A percentile compares a stretch with the other conserved stretches of the same genome.
Evolutionary conservation across 1,140 invertebrate genomes (phyloP).

Genomic region (Drosophila funebris): DNA sequence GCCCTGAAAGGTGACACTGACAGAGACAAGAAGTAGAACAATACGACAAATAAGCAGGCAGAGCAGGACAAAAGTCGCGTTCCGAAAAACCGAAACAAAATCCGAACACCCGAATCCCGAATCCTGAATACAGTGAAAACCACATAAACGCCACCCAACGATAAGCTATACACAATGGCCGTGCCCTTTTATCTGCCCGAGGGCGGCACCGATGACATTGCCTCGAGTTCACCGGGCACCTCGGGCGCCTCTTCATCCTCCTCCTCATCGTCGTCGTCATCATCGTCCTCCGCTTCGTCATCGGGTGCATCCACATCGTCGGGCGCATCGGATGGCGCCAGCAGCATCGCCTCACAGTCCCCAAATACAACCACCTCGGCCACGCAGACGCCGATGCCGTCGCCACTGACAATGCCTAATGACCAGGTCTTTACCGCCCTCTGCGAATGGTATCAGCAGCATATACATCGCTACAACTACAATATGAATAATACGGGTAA

Average conservation of each 20-base stretch:
- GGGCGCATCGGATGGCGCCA: constrained; percentile 70
- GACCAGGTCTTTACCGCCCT: constrained; percentile 78
- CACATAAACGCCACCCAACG: constrained; percentile 22
- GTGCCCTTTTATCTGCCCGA: constrained; percentile 83
- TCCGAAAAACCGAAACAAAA: constrained; percentile 16
- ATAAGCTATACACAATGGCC: constrained; percentile 64
- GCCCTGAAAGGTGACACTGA: constrained; percentile 37
- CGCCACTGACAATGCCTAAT: constrained; percentile 60
- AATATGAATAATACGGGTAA: constrained; percentile 36
- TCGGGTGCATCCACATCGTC: constrained; percentile 60
- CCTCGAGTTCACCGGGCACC: constrained; percentile 63
- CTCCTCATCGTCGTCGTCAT: constrained; percentile 42
- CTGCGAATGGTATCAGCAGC: constrained; percentile 67
- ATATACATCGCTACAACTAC: constrained; percentile 49
- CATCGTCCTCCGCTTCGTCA: constrained; percentile 50
- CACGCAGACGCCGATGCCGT: constrained; percentile 83
- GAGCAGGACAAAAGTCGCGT: constrained; percentile 35
- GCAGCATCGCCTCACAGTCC: constrained; percentile 73
- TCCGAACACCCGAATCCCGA: constrained; percentile 35
- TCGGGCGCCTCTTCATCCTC: constrained; percentile 58
- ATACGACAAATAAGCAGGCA: constrained; percentile 25
- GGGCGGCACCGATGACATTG: constrained; percentile 74
- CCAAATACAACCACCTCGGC: constrained; percentile 82
- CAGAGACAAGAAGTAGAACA: constrained; percentile 31
- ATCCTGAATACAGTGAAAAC: constrained; percentile 28